A percentile compares a stretch with the other conserved stretches of the same genome.
phyloP scores from a whole-genome alignment of 2,888 invertebrate species.

The Nomada hirtipes region DNA sequence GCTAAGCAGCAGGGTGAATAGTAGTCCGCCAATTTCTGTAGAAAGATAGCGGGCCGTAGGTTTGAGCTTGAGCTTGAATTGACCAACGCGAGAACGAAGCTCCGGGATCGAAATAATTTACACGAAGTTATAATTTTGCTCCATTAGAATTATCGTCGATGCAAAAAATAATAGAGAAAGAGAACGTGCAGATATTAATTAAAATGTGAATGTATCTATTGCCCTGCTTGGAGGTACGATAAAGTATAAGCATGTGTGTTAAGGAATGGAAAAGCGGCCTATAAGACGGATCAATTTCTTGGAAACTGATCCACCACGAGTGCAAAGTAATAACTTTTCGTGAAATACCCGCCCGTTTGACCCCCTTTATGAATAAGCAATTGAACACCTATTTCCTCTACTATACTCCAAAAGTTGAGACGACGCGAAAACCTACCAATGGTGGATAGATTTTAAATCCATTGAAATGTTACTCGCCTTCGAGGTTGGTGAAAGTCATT shows the following conservation, averaged over 20 bases:
- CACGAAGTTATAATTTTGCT: neutral
- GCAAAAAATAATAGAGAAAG: neutral
- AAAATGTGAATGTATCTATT: too few relatives aligned
- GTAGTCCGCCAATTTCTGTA: conserved; percentile 28
- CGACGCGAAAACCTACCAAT: conserved; percentile 21
- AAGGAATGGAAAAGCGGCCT: too few relatives aligned
- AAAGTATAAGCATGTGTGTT: too few relatives aligned
- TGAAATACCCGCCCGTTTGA: conserved; percentile 6
- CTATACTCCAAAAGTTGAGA: conserved; percentile 29
- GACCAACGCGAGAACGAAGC: conserved; percentile 9
- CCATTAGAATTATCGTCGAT: neutral
- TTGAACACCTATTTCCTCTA: conserved; percentile 37
- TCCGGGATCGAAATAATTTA: conserved; percentile 23
- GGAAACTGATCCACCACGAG: too few relatives aligned
- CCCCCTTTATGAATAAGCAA: conserved; percentile 15
- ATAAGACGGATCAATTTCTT: too few relatives aligned
- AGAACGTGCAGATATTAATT: neutral
- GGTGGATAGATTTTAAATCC: conserved; percentile 42
- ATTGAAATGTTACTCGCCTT: conserved; percentile 30
- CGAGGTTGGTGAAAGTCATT: neutral
- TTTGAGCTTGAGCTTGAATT: neutral
- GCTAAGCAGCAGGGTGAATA: neutral
- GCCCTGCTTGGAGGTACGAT: too few relatives aligned
- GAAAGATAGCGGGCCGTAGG: conserved; percentile 1
- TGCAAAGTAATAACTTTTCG: conserved; percentile 1